Base-by-base conservation (phyloP, 2,797 vertebrate genomes). In the Adelosebastes latens region DNA sequence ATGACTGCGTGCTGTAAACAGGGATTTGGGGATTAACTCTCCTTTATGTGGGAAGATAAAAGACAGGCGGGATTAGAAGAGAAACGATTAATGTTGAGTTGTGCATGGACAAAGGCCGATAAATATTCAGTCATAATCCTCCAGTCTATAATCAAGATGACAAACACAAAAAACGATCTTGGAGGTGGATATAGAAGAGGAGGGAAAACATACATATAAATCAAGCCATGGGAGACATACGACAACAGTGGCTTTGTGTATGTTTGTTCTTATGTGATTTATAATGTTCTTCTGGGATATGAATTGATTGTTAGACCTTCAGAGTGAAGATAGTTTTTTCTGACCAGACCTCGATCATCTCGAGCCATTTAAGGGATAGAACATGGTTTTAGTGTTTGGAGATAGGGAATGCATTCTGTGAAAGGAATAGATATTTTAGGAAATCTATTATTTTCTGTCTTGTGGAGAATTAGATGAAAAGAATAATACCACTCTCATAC, bases 41-140 rank as follows among this genome's bases (percentile, higher is more conserved):
- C 85, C 79, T 95, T 95, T 92, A 93, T 93, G 92, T 95, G 90
- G 92, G 91, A 93, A 93, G 93, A 93, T 94, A 94, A 94, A 95
- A 94, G 88, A 88, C 80, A 62, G 86, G 73, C 86, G 72, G 91
- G 94, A 93, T 95, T 94, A 95, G 88, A 91, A 81, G 86, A 89
- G 80, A 83, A 88, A 91, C 87, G 85, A 94, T 94, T 95, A 93
- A 94, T 95, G 89, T 91, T 83, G 91, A 88, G 87, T 93, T 94
- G 91, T 89, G 88, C 89, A 90, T 90, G 89, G 89, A 94, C 90
- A 94, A 94, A 94, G 88, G 94, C 82, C 85, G 91, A 92, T 92
- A 92, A 93, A 94, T 92, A 94, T 93, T 93, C 86, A 88, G 86
- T 88, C 85, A 89, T 95, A 95, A 95, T 95, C 92, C 89, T 80